Percentiles rank a stretch among this genome's conserved stretches.
phyloP scores from a whole-genome alignment of 2,113 vertebrate species.

The Tragelaphus buxtoni region DNA sequence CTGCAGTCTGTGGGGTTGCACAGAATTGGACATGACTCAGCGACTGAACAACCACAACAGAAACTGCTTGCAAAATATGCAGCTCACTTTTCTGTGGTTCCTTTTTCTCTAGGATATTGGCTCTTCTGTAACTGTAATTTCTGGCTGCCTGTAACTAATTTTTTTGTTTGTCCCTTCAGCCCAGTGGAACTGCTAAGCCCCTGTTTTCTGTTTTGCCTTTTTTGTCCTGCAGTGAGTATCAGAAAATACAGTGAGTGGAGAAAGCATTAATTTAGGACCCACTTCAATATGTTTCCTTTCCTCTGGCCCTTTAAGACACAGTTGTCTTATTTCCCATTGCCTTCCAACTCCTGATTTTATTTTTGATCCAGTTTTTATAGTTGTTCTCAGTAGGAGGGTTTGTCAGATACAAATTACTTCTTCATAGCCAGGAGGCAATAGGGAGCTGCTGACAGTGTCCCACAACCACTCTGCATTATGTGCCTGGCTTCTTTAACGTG shows the following conservation, averaged over 20 bases:
- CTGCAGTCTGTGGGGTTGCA: neutral
- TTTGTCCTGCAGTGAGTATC: neutral
- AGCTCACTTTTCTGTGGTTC: neutral
- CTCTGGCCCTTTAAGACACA: neutral
- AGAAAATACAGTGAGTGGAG: neutral
- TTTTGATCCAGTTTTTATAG: neutral
- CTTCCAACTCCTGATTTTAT: neutral
- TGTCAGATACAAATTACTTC: neutral
- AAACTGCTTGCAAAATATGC: neutral
- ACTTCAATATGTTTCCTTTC: neutral
- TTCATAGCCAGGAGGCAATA: neutral
- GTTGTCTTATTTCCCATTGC: neutral
- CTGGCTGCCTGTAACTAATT: neutral
- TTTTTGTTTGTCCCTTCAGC: neutral
- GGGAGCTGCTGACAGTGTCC: neutral
- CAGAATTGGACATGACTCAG: neutral
- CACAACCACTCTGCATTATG: accelerated
- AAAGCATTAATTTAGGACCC: neutral
- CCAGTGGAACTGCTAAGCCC: neutral
- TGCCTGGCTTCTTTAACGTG: no score
- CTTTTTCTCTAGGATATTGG: neutral
- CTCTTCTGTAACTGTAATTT: neutral
- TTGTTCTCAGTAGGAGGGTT: neutral
- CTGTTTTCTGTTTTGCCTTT: neutral
- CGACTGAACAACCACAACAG: neutral